Evolutionary conservation across 2,113 vertebrate genomes (phyloP), one percentile per base, ranked within the genome.

Genomic region (Aldabrachelys gigantea): DNA sequence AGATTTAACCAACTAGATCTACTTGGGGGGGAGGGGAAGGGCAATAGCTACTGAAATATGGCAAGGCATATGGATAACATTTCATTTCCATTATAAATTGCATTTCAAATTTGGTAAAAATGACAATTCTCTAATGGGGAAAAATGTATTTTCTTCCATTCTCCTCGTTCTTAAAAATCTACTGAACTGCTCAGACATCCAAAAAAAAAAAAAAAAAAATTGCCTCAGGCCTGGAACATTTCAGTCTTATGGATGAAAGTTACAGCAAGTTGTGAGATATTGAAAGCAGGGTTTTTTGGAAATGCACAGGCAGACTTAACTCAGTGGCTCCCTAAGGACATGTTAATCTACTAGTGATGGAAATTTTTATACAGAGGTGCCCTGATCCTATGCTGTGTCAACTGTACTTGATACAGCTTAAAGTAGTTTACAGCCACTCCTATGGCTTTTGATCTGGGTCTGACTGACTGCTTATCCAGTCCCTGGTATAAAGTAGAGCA

Each of bases 381-480:
- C 56, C 27, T 8, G 12, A 47, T 16, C 41, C 75, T 27, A 9
- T 38, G 38, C 53, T 86, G 17, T 0, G 0, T 57, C 65, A 91
- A 19, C 82, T 29, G n/a, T 57, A 31, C n/a, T 44, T 29, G 76
- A n/a, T 62, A 59, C 1, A 1, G 53, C 31, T 25, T 14, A 3
- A 0, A 1, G 72, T 31, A 49, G 16, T 47, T 78, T 44, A 72
- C n/a, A 78, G 12, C 75, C 53, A 38, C 8, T 49, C 88, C 53
- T 5, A 84, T 1, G 22, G 22, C 38, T 76, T 41, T 75, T 76
- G 72, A 6, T 76, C 10, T 2, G 12, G 11, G 25, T 13, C 16
- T 2, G 80, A 35, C 49, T 89, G 81, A 47, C 29, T 91, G 56
- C 81, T 50, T 50, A 81, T 76, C 54, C 3, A 59, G 5, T 22